Evolutionary conservation across 2,797 vertebrate species (phyloP).

Genomic region (Anabas testudineus): DNA sequence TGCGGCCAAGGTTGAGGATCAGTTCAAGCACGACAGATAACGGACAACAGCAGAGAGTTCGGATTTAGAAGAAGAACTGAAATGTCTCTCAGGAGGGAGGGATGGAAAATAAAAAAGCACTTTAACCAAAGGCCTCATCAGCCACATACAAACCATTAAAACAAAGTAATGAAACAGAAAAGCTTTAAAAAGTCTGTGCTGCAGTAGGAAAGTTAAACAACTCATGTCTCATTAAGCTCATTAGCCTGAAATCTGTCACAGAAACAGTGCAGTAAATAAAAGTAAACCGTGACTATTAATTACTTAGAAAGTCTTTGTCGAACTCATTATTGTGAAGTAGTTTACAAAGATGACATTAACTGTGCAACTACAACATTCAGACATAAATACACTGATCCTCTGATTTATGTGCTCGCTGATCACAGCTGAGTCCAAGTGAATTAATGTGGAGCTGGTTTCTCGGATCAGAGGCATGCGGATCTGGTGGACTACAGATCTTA

Average conservation of each 20-base stretch:
- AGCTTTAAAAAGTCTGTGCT: background rate
- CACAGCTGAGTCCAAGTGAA: no score
- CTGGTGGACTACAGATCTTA: no score
- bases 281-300: background rate
- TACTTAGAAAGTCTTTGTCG: background rate
- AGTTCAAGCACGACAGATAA: constrained; percentile 7
- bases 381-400: background rate
- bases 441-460: no score
- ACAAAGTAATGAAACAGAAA: background rate
- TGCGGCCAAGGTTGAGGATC: constrained; percentile 18
- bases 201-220: background rate
- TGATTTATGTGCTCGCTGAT: no score
- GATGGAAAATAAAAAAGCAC: background rate
- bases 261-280: background rate
- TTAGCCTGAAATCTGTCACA: constrained; percentile 7
- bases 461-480: no score
- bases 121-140: background rate
- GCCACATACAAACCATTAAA: background rate
- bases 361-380: background rate
- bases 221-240: background rate
- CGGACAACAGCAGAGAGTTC: background rate
- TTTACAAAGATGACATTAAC: background rate
- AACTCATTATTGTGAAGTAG: background rate
- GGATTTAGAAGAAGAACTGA: constrained; percentile 41
- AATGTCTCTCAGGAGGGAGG: background rate